Conservation (phyloP, 2,797 vertebrate genomes). For the Diplodus sargus region DNA sequence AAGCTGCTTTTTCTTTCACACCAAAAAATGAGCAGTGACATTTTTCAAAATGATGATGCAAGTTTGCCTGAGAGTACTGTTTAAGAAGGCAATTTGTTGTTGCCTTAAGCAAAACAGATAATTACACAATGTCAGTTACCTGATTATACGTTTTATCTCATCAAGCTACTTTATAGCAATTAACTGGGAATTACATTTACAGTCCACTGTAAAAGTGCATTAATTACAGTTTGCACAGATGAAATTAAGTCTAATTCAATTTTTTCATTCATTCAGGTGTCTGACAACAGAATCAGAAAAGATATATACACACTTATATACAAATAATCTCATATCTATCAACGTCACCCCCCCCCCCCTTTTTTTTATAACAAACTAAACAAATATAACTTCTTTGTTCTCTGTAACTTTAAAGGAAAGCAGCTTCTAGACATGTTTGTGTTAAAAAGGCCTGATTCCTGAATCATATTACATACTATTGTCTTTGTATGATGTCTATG, state of each 20-base stretch:
- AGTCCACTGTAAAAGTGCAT: not conserved
- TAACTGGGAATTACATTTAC: not conserved
- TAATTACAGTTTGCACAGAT: not conserved
- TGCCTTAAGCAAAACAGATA: not conserved
- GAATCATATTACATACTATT: conserved; percentile 8
- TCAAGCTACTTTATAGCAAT: not conserved
- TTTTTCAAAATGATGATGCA: not conserved
- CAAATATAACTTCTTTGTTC: not conserved
- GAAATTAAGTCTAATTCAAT: not conserved
- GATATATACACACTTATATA: not conserved
- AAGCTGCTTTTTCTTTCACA: conserved; percentile 12
- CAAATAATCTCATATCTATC: not conserved
- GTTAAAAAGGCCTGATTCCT: conserved; percentile 8
- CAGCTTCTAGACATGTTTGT: not conserved
- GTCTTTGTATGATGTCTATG: not conserved
- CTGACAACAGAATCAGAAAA: not conserved
- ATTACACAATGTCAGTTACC: not conserved
- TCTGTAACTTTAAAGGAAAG: not conserved
- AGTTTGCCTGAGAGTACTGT: not conserved
- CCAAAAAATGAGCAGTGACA: not conserved
- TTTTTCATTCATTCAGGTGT: conserved; percentile 6
- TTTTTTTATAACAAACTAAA: not conserved
- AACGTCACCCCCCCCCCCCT: not conserved
- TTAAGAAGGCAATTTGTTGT: not conserved
- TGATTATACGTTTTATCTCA: not conserved